Evolutionary conservation across 2,113 vertebrate genomes (phyloP).

Genomic region (Oenanthe melanoleuca): DNA sequence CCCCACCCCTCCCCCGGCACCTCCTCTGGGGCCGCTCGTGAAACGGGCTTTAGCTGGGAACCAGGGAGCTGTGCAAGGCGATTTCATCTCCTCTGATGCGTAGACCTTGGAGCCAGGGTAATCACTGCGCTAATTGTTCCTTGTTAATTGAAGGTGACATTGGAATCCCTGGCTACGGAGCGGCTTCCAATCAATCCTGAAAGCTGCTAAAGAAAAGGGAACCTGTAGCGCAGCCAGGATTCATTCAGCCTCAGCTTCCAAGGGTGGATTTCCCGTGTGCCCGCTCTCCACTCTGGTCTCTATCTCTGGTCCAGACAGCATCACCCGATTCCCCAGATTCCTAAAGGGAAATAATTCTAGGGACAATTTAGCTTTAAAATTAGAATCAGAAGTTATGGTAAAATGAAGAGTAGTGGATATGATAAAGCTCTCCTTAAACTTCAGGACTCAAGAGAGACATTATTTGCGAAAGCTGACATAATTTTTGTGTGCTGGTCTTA

Average conservation of each 20-base stretch:
- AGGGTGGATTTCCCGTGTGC: not conserved
- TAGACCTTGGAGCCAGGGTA: constrained; percentile 53
- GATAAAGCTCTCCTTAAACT: not conserved
- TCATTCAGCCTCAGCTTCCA: not conserved
- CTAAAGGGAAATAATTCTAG: not conserved
- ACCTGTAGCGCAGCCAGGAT: constrained; percentile 8
- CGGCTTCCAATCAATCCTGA: constrained; percentile 60
- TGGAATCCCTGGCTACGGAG: constrained; percentile 84
- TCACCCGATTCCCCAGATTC: not conserved
- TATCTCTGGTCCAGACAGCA: not conserved
- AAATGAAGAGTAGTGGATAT: not conserved
- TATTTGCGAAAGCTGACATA: fast-evolving
- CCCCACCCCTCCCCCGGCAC: not conserved
- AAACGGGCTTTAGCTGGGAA: not conserved
- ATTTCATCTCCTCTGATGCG: constrained; percentile 64
- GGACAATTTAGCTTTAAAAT: not conserved
- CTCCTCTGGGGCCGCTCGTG: constrained; percentile 1
- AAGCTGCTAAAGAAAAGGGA: constrained; percentile 39
- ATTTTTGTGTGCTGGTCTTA: not conserved
- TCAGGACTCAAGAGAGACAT: not conserved
- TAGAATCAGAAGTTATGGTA: not conserved
- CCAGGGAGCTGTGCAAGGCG: not conserved
- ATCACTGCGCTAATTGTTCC: constrained; percentile 87
- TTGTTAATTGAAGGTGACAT: constrained; percentile 93
- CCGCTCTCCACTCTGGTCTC: not conserved